These are phyloP conservation scores for Invenusta paracnida DNA, from an alignment of 2,888 invertebrate species.

Conservation along the genomic window DNA sequence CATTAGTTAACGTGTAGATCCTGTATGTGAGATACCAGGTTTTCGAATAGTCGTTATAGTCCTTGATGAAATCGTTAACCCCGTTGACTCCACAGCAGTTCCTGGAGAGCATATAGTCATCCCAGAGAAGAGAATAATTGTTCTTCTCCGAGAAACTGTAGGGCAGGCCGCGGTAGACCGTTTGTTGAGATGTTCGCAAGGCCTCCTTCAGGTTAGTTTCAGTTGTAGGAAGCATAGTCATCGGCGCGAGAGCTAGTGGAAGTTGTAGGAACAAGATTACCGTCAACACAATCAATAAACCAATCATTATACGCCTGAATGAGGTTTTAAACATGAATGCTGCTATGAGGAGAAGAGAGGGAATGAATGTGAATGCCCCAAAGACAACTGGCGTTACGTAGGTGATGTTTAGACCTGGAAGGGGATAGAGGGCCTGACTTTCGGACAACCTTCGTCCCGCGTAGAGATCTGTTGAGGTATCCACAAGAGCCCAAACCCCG, in stretches of 20 bases:
- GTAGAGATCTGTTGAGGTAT: not conserved
- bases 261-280: not conserved
- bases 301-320: not conserved
- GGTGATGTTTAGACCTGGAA: not conserved
- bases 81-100: conserved; percentile 11
- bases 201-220: not conserved
- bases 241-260: not conserved
- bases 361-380: not conserved
- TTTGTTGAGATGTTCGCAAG: not conserved
- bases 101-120: not conserved
- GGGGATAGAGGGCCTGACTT: not conserved
- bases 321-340: not conserved
- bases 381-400: not conserved
- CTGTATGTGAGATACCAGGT: conserved; percentile 13
- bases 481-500: not conserved
- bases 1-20: not conserved
- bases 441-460: not conserved
- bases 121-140: not conserved
- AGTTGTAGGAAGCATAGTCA: not conserved
- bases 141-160: conserved; percentile 11
- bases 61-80: not conserved
- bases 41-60: not conserved
- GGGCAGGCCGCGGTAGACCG: not conserved
- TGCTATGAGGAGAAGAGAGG: not conserved
- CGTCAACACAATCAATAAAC: not conserved